Evolutionary conservation across 2,113 vertebrate species (phyloP).

Genomic region (Willisornis vidua): DNA sequence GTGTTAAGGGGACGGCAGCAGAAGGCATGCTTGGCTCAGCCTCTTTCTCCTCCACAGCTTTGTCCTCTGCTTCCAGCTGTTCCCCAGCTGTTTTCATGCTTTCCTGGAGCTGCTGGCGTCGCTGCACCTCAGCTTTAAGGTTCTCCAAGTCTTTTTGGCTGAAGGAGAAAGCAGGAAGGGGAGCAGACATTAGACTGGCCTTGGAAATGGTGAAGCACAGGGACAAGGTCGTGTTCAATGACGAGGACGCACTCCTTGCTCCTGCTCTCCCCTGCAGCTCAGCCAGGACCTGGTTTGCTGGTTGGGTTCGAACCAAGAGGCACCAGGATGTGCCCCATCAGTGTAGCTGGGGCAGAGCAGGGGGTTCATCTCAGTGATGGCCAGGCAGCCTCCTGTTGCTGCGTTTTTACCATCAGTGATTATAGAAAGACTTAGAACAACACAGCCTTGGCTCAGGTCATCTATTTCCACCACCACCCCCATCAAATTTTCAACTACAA

Average conservation of each 20-base stretch:
- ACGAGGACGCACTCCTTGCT: rapidly evolving
- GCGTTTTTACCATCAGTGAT: neutral
- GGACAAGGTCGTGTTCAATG: rapidly evolving
- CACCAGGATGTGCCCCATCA: neutral
- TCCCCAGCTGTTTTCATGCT: conserved; percentile 78
- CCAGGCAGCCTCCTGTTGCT: neutral
- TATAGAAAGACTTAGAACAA: neutral
- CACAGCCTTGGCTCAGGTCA: neutral
- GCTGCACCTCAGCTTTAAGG: conserved; percentile 95
- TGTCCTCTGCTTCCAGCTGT: conserved; percentile 66
- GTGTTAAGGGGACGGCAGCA: conserved; percentile 52
- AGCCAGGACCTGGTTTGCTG: neutral
- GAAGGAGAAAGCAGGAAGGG: neutral
- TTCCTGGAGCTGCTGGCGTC: conserved; percentile 92
- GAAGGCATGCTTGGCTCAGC: conserved; percentile 41
- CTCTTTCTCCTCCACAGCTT: conserved; percentile 57
- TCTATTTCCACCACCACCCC: neutral
- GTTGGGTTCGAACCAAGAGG: neutral
- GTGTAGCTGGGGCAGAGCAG: neutral
- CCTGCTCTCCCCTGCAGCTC: neutral
- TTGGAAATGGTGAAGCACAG: neutral
- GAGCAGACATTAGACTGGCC: neutral
- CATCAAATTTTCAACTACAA: neutral
- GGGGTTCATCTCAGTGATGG: rapidly evolving
- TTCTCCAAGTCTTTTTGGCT: conserved; percentile 98